Base-by-base conservation (phyloP, 1,140 invertebrate genomes). In the Panonychus citri region DNA sequence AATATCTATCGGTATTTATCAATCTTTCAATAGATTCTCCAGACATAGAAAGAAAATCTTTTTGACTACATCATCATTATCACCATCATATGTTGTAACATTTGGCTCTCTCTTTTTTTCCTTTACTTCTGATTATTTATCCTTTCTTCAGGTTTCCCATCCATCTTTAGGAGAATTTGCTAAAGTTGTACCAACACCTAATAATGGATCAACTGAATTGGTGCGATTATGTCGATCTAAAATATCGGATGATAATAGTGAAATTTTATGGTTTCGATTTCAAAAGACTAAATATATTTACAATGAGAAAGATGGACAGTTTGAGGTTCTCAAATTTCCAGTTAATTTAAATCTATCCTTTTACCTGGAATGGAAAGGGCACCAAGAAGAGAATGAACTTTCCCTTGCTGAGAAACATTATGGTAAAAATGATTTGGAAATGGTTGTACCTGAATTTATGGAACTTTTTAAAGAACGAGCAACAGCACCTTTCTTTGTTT, bases 401-500 rank as follows among this genome's bases (percentile, higher is more conserved):
- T 69, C 73, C 55, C 66, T 74, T 57, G 82, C 84, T 8, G 79
- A 82, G 64, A 76, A 78, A 53, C 79, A 80, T 63, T 96, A 83
- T 79, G 87, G 87, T 13, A 81, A 80, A 67, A 95, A 96, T 74
- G 77, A 79, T 51, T 73, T 86, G 68, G 78, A 80, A 59, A 85
- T 87, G 80, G 81, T 88, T 56, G 82, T 98, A 40, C 95, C 95
- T 15, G 84, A 93, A 68, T 98, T 99, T 68, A 77, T 81, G 71
- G 89, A 97, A 71, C 71, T 99, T 3, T 98, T 99, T 66, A 86
- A 82, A 64, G 95, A 99, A 73, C 75, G 94, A 64, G 94, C 94
- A 1, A 96, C 91, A 17, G 93, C 94, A 2, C 95, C 95, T 19
- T 99, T 99, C 71, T 99, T 99, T 73, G 91, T 97, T 4, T 78